These are phyloP conservation scores for Suncus etruscus DNA, from an alignment of 2,113 vertebrate genomes.

Conservation along the genomic window DNA sequence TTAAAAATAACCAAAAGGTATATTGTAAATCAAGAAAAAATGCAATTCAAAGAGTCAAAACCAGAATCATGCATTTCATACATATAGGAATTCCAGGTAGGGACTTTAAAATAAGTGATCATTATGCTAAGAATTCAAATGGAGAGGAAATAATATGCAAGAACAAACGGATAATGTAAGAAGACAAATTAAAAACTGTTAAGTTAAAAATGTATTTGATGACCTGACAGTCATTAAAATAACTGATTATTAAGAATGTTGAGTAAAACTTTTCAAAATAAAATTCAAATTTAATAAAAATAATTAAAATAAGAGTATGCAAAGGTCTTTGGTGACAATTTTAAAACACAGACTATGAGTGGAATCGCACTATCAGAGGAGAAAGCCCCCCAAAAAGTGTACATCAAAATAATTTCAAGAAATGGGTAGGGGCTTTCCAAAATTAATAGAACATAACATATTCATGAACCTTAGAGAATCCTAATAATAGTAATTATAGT, in stretches of 20 bases:
- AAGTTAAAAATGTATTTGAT: no score
- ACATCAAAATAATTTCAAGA: not conserved
- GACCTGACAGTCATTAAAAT: no score
- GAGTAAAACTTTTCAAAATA: no score
- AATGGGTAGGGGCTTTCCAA: not conserved
- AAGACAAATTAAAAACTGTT: no score
- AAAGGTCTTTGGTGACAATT: not conserved
- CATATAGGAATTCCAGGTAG: not conserved
- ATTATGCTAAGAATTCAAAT: no score
- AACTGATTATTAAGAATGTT: no score
- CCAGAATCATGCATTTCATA: not conserved
- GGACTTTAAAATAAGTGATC: no score
- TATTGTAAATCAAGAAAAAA: not conserved
- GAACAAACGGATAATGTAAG: no score
- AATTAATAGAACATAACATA: not conserved
- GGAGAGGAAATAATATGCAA: no score
- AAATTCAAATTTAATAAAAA: not conserved
- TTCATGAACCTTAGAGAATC: not conserved
- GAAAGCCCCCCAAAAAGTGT: not conserved
- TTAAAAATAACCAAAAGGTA: not conserved
- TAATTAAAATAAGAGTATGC: not conserved
- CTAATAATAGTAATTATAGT: not conserved
- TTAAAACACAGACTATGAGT: not conserved
- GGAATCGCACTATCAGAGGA: not conserved
- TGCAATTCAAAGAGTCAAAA: not conserved